Conservation (phyloP, 2,888 invertebrate genomes). For the Melinaea menophilus region DNA sequence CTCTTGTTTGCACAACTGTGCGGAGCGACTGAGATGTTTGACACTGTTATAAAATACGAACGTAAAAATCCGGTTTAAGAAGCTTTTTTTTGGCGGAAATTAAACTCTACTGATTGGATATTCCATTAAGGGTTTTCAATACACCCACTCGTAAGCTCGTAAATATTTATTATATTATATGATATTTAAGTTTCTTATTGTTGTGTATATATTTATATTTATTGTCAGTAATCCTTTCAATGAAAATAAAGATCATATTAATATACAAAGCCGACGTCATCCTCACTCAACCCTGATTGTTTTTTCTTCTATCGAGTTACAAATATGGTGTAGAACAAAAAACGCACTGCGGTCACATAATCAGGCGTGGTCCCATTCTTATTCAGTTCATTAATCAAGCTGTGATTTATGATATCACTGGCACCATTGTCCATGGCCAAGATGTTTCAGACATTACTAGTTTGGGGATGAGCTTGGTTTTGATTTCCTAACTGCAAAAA, state of each 20-base stretch:
- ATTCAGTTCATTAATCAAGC: conserved; percentile 62
- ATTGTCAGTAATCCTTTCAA: not conserved
- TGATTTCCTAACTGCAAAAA: conserved; percentile 27
- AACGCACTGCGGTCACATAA: conserved; percentile 27
- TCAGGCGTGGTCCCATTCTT: conserved; percentile 28
- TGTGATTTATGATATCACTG: conserved; percentile 63
- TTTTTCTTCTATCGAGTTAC: not conserved
- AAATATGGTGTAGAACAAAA: conserved; percentile 23
- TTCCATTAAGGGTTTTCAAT: not conserved
- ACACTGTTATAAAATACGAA: conserved; percentile 50
- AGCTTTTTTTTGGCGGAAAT: conserved; percentile 12
- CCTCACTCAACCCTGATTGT: not conserved
- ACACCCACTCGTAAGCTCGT: too few species aligned
- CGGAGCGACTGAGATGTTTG: conserved; percentile 43
- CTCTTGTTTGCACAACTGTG: conserved; percentile 32
- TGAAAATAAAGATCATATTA: not conserved
- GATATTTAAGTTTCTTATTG: too few species aligned
- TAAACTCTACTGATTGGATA: conserved; percentile 1
- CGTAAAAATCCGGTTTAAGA: conserved; percentile 16
- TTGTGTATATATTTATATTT: too few species aligned
- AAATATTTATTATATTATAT: too few species aligned
- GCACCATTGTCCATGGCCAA: conserved; percentile 36
- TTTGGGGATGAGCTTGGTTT: conserved; percentile 30
- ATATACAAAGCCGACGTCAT: conserved; percentile 4
- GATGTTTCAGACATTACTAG: conserved; percentile 35